A percentile compares a stretch with the other conserved stretches of the same genome.
These are phyloP conservation scores for Peromyscus attwateri DNA, from an alignment of 2,797 vertebrate genomes.

Conservation along the genomic window DNA sequence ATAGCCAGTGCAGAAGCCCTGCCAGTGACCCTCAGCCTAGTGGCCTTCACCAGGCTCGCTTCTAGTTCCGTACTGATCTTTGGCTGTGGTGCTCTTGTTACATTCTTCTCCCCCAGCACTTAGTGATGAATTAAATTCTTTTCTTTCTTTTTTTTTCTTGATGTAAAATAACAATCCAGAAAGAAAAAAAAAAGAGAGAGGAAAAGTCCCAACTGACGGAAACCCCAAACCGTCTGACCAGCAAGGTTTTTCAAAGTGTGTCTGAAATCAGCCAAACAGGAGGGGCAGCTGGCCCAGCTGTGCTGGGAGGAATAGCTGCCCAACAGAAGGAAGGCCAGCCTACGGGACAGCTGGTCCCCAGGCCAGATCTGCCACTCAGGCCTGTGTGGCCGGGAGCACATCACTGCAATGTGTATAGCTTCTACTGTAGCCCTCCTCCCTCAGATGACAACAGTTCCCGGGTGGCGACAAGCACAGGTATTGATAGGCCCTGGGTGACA, in stretches of 20 bases:
- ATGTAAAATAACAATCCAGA: conserved; percentile 57
- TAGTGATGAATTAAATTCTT: conserved; percentile 75
- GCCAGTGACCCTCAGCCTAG: fast-evolving
- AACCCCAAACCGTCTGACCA: neutral
- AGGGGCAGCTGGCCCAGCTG: neutral
- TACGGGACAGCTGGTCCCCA: fast-evolving
- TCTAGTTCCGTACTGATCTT: neutral
- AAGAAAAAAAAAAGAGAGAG: neutral
- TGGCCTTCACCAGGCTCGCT: fast-evolving
- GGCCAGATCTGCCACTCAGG: neutral
- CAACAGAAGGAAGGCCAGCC: fast-evolving
- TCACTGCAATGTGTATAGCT: neutral
- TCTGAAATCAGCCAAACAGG: neutral
- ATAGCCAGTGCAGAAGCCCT: neutral
- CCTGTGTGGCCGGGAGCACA: fast-evolving
- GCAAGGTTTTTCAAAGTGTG: neutral
- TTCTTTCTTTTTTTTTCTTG: conserved; percentile 64
- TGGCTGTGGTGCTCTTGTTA: neutral
- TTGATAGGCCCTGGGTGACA: fast-evolving
- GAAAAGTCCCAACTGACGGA: neutral
- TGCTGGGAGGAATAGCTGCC: fast-evolving
- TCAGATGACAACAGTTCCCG: fast-evolving
- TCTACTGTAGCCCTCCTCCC: neutral
- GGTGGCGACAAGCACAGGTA: fast-evolving
- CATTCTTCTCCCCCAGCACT: conserved; percentile 25